Evolutionary conservation across 2,797 vertebrate genomes (phyloP).

Genomic region (Lepilemur ruficaudatus): DNA sequence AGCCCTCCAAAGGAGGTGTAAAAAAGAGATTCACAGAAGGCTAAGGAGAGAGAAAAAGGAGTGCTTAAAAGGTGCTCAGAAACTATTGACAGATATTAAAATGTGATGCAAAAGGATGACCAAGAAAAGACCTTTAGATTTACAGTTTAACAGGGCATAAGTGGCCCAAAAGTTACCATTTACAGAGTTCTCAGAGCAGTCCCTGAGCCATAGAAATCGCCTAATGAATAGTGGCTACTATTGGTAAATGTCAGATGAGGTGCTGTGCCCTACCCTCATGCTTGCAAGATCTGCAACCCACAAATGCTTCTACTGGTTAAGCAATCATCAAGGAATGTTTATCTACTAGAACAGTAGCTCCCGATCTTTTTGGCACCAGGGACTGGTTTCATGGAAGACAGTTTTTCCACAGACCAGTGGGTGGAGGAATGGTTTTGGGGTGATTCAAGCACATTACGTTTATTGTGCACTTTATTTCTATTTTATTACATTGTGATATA

Average conservation of each 20-base stretch:
- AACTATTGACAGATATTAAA: background rate
- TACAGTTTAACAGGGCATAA: background rate
- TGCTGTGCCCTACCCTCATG: background rate
- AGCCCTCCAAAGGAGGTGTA: background rate
- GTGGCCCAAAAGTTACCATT: background rate
- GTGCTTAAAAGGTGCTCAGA: background rate
- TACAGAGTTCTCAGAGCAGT: background rate
- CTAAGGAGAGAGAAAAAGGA: background rate
- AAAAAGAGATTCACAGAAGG: background rate
- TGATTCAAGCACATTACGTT: no score
- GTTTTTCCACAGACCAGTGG: no score
- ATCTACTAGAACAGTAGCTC: background rate
- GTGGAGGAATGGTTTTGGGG: no score
- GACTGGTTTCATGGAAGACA: no score
- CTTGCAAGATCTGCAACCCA: background rate
- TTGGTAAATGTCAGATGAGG: background rate
- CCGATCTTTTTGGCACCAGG: no score
- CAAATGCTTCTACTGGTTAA: background rate
- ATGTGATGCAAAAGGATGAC: background rate
- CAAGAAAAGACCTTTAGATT: background rate
- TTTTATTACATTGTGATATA: no score
- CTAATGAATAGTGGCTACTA: background rate
- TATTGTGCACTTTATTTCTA: no score
- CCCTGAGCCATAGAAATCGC: background rate
- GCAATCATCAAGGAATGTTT: background rate